A percentile compares a stretch with the other conserved stretches of the same genome.
Conservation (phyloP, 2,888 invertebrate species). For the Drosophila seclusa region DNA sequence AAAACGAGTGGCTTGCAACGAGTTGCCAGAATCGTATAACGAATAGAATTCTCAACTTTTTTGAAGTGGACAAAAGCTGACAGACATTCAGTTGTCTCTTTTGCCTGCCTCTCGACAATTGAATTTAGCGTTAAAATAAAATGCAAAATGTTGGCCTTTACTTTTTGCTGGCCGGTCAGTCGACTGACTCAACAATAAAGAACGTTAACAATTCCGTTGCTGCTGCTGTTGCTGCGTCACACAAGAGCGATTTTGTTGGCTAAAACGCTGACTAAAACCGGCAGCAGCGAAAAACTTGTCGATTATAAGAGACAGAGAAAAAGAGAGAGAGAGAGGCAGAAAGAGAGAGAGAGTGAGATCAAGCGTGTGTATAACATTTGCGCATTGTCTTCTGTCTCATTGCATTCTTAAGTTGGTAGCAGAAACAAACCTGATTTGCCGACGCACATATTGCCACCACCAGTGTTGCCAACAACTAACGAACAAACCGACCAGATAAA, state of each 20-base stretch:
- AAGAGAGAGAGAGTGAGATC: slow-evolving; percentile 10
- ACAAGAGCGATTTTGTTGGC: slow-evolving; percentile 57
- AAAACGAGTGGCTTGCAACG: slow-evolving; percentile 10
- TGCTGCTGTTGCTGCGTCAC: slow-evolving; percentile 54
- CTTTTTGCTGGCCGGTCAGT: slow-evolving; percentile 12
- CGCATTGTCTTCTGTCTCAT: slow-evolving; percentile 50
- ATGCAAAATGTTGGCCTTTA: slow-evolving; percentile 72
- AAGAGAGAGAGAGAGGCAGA: neutral
- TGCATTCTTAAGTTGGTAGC: slow-evolving; percentile 65
- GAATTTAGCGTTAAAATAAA: slow-evolving; percentile 55
- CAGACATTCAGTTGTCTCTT: neutral
- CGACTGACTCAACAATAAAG: slow-evolving; percentile 30
- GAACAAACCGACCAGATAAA: neutral
- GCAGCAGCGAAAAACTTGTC: slow-evolving; percentile 39
- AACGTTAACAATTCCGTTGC: slow-evolving; percentile 23
- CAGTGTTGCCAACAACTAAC: slow-evolving; percentile 9
- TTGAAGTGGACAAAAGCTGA: neutral
- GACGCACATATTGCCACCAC: slow-evolving; percentile 29
- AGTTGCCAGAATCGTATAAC: slow-evolving; percentile 15
- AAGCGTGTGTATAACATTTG: slow-evolving; percentile 36
- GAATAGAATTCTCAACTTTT: slow-evolving; percentile 6
- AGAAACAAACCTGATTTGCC: slow-evolving; percentile 56
- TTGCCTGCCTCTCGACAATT: slow-evolving; percentile 22
- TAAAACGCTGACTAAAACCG: slow-evolving; percentile 21
- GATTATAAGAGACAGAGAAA: slow-evolving; percentile 23